Evolutionary conservation across 1,140 invertebrate genomes (phyloP).

Genomic region (Pomacea maculata): DNA sequence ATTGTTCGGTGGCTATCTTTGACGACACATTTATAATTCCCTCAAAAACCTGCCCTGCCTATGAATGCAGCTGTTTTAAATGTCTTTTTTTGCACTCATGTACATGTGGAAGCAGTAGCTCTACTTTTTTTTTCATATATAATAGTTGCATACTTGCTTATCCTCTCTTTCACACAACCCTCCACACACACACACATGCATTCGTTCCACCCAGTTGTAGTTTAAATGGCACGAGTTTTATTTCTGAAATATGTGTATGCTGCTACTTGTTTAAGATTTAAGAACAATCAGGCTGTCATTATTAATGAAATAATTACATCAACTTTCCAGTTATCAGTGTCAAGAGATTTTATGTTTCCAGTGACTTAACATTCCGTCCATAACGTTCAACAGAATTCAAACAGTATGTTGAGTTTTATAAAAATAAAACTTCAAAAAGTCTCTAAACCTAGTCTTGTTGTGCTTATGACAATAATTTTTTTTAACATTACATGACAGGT

Average conservation of each 20-base stretch:
- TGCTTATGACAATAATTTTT: not conserved
- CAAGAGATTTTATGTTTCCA: not conserved
- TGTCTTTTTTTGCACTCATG: constrained; percentile 6
- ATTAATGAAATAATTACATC: not conserved
- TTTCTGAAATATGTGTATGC: not conserved
- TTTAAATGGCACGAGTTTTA: not conserved
- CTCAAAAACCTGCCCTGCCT: too few relatives aligned
- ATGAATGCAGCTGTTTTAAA: too few relatives aligned
- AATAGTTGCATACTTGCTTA: not conserved
- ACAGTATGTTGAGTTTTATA: too few relatives aligned
- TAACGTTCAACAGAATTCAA: not conserved
- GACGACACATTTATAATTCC: too few relatives aligned
- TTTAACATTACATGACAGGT: not conserved
- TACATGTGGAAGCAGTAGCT: too few relatives aligned
- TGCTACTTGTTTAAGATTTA: not conserved
- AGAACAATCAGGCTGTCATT: not conserved
- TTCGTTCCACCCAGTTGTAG: not conserved
- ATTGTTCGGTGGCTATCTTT: not conserved
- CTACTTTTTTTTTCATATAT: not conserved
- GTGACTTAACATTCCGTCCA: not conserved
- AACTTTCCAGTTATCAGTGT: not conserved
- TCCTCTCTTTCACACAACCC: not conserved
- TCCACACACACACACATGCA: not conserved
- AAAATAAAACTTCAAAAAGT: too few relatives aligned
- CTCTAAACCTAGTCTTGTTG: too few relatives aligned